Percentiles rank a stretch among this genome's conserved stretches.
Conservation (phyloP, 2,113 vertebrate genomes). For the Oxyura jamaicensis region DNA sequence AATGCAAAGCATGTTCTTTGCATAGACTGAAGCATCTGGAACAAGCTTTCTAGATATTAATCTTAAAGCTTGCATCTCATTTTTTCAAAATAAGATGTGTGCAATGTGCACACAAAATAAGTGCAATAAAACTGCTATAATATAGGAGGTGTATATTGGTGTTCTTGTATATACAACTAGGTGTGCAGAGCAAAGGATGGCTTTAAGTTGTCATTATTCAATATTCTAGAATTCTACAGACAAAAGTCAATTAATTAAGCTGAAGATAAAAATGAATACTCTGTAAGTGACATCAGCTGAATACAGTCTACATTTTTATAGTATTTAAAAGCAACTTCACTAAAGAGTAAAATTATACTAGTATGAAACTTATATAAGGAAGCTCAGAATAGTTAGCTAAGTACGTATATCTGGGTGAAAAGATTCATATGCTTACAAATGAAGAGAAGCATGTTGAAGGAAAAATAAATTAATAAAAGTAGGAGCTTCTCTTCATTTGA, state of each 20-base stretch:
- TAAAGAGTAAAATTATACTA: not conserved
- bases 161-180: not conserved
- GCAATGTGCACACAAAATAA: not conserved
- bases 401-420: not conserved
- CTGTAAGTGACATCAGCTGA: not conserved
- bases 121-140: not conserved
- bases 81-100: not conserved
- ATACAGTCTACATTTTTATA: not conserved
- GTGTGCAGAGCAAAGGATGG: not conserved
- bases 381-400: not conserved
- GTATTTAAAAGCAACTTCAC: not conserved
- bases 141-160: not conserved
- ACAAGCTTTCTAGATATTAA: not conserved
- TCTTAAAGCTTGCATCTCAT: not conserved
- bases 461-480: not conserved
- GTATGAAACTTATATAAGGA: not conserved
- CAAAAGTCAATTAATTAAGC: not conserved
- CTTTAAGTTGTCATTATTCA: not conserved
- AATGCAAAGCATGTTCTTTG: not conserved
- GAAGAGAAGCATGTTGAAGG: not conserved
- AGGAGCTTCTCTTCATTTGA: not conserved
- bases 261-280: not conserved
- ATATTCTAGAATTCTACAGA: not conserved
- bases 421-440: not conserved
- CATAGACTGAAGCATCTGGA: not conserved